phyloP scores from a whole-genome alignment of 2,888 invertebrate species.

The Heterodera filipjevi region DNA sequence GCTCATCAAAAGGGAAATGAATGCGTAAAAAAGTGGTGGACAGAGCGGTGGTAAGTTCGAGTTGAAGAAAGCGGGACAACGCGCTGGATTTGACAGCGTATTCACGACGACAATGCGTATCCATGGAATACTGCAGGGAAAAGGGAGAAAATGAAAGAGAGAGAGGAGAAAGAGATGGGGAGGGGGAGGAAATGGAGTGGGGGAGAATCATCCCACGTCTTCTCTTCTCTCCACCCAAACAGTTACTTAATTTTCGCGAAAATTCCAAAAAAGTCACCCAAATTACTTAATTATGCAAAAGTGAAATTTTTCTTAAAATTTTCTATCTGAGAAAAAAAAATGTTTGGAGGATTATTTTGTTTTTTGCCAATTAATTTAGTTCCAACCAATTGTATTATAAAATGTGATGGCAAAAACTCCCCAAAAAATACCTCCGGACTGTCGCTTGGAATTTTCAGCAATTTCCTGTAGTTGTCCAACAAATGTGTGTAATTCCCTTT shows the following conservation, averaged over 20 bases:
- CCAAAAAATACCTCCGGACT: slow-evolving; percentile 23
- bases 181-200: too few relatives aligned
- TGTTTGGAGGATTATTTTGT: too few relatives aligned
- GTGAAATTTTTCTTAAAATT: too few relatives aligned
- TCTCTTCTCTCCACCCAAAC: too few relatives aligned
- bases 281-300: too few relatives aligned
- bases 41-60: slow-evolving; percentile 31
- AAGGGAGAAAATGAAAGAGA: neutral
- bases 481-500: slow-evolving; percentile 29
- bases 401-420: too few relatives aligned
- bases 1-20: slow-evolving; percentile 44
- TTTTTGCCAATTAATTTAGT: too few relatives aligned
- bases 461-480: slow-evolving; percentile 31
- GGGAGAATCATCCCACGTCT: too few relatives aligned
- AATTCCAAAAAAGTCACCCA: too few relatives aligned
- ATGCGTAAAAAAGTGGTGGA: slow-evolving; percentile 34
- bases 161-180: neutral
- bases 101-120: slow-evolving; percentile 15
- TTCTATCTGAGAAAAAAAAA: too few relatives aligned
- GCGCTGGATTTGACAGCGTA: slow-evolving; percentile 21
- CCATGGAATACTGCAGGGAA: slow-evolving; percentile 11
- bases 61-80: slow-evolving; percentile 27
- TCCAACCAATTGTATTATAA: too few relatives aligned
- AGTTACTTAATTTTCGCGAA: too few relatives aligned
- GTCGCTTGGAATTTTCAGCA: slow-evolving; percentile 31